These are phyloP conservation scores for Hylyphantes graminicola DNA, from an alignment of 1,140 invertebrate species.

Conservation along the genomic window DNA sequence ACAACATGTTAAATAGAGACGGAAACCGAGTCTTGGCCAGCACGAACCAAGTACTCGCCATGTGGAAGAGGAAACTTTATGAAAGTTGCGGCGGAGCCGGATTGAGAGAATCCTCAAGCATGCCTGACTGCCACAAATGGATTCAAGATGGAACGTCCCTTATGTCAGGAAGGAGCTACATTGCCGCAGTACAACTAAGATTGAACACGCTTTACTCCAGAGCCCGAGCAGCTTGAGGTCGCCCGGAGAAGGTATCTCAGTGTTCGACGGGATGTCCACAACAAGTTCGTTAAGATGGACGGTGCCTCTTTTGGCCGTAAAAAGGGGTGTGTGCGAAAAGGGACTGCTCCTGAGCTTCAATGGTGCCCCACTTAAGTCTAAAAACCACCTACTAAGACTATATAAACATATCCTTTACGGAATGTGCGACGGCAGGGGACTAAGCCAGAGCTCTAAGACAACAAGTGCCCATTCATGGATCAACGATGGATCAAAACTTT, in stretches of 20 bases:
- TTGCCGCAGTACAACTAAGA: neutral
- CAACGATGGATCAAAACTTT: too few species aligned
- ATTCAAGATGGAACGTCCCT: neutral
- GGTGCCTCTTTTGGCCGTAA: too few species aligned
- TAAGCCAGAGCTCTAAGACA: too few species aligned
- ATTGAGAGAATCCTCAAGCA: neutral
- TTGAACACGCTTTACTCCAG: neutral
- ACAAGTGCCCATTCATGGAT: too few species aligned
- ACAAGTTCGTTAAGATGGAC: too few species aligned
- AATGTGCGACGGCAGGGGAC: too few species aligned
- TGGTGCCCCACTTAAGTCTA: too few species aligned
- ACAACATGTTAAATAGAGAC: neutral
- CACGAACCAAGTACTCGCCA: neutral
- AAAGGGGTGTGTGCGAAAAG: too few species aligned
- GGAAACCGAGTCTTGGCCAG: neutral
- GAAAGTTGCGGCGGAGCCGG: neutral
- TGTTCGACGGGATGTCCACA: neutral
- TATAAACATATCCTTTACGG: too few species aligned
- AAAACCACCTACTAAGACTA: too few species aligned
- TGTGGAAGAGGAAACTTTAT: neutral
- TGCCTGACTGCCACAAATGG: neutral
- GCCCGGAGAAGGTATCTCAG: neutral
- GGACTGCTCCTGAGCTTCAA: too few species aligned
- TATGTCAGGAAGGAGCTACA: neutral
- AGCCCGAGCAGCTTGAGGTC: neutral